Evolutionary conservation across 2,797 vertebrate genomes (phyloP).

Genomic region (Petrocephalus schoutedeni): DNA sequence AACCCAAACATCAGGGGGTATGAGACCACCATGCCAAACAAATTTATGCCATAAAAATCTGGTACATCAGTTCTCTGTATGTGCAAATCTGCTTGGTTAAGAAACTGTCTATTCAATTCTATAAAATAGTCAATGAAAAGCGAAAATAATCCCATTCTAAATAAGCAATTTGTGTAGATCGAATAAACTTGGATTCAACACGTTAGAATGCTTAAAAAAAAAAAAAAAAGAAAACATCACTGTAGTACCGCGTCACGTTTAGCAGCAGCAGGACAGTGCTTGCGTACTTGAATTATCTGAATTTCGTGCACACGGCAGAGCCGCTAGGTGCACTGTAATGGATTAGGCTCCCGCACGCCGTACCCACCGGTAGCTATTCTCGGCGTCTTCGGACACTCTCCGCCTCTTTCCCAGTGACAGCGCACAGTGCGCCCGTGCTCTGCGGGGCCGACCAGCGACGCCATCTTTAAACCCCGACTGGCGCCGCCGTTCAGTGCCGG

Average conservation of each 20-base stretch:
- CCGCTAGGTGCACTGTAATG: not conserved
- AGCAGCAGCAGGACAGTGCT: not conserved
- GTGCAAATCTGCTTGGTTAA: not conserved
- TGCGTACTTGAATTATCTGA: not conserved
- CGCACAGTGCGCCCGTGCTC: slow-evolving; percentile 63
- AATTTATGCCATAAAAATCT: not conserved
- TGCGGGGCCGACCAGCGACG: slow-evolving; percentile 60
- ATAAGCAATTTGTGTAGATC: not conserved
- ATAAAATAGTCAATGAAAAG: not conserved
- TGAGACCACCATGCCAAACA: not conserved
- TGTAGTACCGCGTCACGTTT: not conserved
- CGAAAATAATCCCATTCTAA: not conserved
- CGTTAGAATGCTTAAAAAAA: not conserved
- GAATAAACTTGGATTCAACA: not conserved
- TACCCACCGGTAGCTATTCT: slow-evolving; percentile 7
- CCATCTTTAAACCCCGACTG: slow-evolving; percentile 46
- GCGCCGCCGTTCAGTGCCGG: slow-evolving; percentile 57
- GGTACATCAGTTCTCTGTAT: not conserved
- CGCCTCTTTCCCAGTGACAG: not conserved
- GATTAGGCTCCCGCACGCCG: not conserved
- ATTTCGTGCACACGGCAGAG: not conserved
- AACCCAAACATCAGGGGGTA: not conserved
- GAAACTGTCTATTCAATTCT: not conserved
- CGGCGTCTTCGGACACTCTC: slow-evolving; percentile 12
- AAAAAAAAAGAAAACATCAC: not conserved